Base-by-base conservation (phyloP, 2,113 vertebrate genomes). In the Ariopsis seemanni region DNA sequence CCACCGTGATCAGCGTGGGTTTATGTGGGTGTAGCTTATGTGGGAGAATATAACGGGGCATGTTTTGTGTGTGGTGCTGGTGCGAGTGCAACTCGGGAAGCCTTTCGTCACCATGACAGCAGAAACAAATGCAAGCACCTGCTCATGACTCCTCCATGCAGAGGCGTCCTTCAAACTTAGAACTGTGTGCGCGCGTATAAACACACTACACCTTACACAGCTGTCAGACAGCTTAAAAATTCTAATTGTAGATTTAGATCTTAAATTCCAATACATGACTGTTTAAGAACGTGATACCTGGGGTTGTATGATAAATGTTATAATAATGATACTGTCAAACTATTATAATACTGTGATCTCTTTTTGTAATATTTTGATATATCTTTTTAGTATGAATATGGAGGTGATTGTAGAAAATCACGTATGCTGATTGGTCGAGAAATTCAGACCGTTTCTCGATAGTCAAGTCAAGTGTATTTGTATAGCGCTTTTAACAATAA, bases 71-170 rank as follows among this genome's bases (percentile, higher is more conserved):
- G 85, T 10, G 2, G 8, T 75, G 50, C 14, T 34, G 20, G 62
- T 50, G 20, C n/a, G 57, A 10, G 22, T 58, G 69, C 6, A 57
- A 18, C 18, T 85, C 58, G 2, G 11, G 30, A 12, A 77, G 27
- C 57, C 58, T 62, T 78, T n/a, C 25, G 60, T 84, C 62, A 12
- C 74, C 82, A 84, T 88, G 86, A 75, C 71, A 57, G 75, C 86
- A 78, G 82, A 78, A 88, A 65, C 42, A 83, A 77, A 77, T 67
- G 50, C 27, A 88, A 52, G 20, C 63, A 42, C 50, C 60, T 67
- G 42, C 17, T 82, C 48, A 77, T 83, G 20, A 88, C 72, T 79
- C 20, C 12, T 65, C 30, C 50, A 20, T 82, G 15, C 48, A 63
- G 81, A 74, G 71, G 48, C 57, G 67, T 87, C 57, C 72, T 53